Percentiles rank a stretch among this genome's conserved stretches.
Conservation (phyloP, 1,140 invertebrate species). For the Drosophila pachea region DNA sequence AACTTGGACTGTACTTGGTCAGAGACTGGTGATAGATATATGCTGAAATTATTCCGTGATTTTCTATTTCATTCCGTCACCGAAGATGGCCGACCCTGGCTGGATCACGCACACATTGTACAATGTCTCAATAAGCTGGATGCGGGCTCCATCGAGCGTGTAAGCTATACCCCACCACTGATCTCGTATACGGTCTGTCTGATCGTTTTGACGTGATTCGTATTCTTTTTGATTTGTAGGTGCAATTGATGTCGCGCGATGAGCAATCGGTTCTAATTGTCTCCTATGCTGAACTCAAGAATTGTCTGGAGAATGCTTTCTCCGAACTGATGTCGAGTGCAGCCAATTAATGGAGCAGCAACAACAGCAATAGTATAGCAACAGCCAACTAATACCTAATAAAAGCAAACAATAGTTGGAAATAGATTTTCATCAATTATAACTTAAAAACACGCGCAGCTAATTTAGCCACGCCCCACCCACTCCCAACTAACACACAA, state of each 20-base stretch:
- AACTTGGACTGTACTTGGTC: conserved; percentile 96
- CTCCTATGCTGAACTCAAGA: conserved; percentile 95
- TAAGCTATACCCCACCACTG: conserved; percentile 68
- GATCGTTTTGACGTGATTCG: too few relatives aligned
- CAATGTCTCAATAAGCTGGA: conserved; percentile 96
- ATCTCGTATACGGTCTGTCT: neutral
- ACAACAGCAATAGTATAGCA: conserved; percentile 9
- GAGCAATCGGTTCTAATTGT: conserved; percentile 97
- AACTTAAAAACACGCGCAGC: conserved; percentile 58
- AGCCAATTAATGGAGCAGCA: conserved; percentile 68
- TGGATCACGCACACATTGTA: conserved; percentile 97
- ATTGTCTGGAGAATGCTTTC: conserved; percentile 95
- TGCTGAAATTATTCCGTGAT: conserved; percentile 98
- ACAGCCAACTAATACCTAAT: too few relatives aligned
- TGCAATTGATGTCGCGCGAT: conserved; percentile 96
- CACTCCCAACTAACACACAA: conserved; percentile 24
- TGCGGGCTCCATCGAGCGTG: conserved; percentile 92
- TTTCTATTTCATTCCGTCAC: conserved; percentile 97
- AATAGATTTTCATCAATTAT: neutral
- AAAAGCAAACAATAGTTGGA: conserved; percentile 2
- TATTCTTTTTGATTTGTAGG: conserved; percentile 80
- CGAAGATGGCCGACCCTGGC: conserved; percentile 94
- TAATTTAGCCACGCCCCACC: conserved; percentile 30
- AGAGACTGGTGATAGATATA: conserved; percentile 97
- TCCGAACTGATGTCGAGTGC: conserved; percentile 86